Evolutionary conservation across 2,888 invertebrate species (phyloP), one percentile per base, ranked within the genome.

Genomic region (Synergus umbraculus): DNA sequence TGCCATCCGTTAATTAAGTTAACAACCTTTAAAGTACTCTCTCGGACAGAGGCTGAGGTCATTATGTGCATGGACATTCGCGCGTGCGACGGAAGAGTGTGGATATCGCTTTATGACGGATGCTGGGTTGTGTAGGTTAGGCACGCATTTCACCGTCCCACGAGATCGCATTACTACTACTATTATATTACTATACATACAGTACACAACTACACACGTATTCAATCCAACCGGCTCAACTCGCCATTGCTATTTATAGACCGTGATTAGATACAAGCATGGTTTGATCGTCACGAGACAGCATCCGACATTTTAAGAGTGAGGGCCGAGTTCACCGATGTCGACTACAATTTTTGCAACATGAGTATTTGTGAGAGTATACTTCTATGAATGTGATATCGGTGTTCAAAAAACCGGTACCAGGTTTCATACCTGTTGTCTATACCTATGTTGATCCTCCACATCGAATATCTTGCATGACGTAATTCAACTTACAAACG

Each of bases 1-100:
- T 43, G 79, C 82, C 66, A 87, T 87, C 83, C 87, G 90, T 89
- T 91, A 91, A 90, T 91, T 89, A 89, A 90, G 89, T 90, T 90
- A 91, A 91, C 89, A 88, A 89, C 87, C 88, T 86, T 88, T 90
- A 87, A 88, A 91, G 88, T 67, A 67, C 67, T 49, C 67, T 67
- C 67, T 67, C 66, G 44, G 9, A 67, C 44, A 46, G 46, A 46
- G 46, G 13, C 46, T 22, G 18, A 46, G 67, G 46, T 46, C 67
- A 67, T 37, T 44, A 67, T 46, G 13, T 46, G 46, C 46, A 43
- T 22, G 46, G 46, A 46, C 46, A 67, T 67, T 29, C 67, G 67
- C 67, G 46, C 60, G 60, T 63, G 76, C 44, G 64, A 60, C 22
- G 22, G n/a, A 63, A 44, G 76, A 64, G 60, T 76, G 64, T 76